These are phyloP conservation scores for Calliopsis andreniformis DNA, from an alignment of 1,140 invertebrate species.

Conservation along the genomic window DNA sequence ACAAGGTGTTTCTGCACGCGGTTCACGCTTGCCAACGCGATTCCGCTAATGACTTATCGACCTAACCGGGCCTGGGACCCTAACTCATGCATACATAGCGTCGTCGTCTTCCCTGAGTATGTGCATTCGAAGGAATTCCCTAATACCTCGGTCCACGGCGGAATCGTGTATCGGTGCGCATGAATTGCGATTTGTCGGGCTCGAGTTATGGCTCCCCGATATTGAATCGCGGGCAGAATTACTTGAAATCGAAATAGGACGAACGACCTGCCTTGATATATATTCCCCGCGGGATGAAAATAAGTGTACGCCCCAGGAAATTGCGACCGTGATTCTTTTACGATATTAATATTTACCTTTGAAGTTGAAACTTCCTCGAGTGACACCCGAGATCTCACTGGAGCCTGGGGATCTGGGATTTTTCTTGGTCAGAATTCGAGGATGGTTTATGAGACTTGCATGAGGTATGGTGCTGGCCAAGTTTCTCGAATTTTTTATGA, in stretches of 20 bases:
- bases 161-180: not conserved
- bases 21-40: conserved; percentile 31
- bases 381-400: not conserved
- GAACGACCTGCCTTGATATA: conserved; percentile 13
- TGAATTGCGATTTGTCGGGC: conserved; percentile 25
- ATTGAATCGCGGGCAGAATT: conserved; percentile 42
- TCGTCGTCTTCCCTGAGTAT: conserved; percentile 39
- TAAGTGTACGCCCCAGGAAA: conserved; percentile 12
- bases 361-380: not conserved
- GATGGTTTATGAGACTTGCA: no score
- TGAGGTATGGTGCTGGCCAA: no score
- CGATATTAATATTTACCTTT: conserved; percentile 31
- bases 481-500: no score
- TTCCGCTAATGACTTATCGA: conserved; percentile 55
- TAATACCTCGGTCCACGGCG: conserved; percentile 35
- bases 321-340: conserved; percentile 13
- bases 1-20: conserved; percentile 13
- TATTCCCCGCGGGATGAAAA: not conserved
- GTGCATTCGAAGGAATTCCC: conserved; percentile 38
- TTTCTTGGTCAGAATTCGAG: no score
- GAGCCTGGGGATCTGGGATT: no score
- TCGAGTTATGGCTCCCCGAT: conserved; percentile 39
- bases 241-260: conserved; percentile 40
- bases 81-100: conserved; percentile 39
- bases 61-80: conserved; percentile 4